These are phyloP conservation scores for Amia ocellicauda DNA, from an alignment of 2,113 vertebrate genomes.

Conservation along the genomic window DNA sequence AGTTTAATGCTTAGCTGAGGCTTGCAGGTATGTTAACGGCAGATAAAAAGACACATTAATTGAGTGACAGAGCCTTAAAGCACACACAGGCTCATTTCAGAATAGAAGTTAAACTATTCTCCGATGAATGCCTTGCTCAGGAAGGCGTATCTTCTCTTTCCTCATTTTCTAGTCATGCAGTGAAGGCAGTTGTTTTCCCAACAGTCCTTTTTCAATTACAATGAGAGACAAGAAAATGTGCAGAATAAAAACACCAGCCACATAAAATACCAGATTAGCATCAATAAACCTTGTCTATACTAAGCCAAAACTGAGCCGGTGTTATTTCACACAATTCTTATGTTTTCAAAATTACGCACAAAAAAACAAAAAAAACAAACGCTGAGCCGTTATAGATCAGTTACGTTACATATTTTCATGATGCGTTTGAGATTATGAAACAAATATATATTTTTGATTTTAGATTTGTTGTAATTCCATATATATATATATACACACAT, in stretches of 20 bases:
- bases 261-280: conserved; percentile 25
- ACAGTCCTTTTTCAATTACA: conserved; percentile 11
- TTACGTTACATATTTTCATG: no score
- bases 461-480: no score
- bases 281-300: neutral
- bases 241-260: no score
- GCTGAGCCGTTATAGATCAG: no score
- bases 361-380: no score
- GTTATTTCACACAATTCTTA: no score
- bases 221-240: conserved; percentile 2
- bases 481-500: no score
- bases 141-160: neutral
- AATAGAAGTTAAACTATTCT: neutral
- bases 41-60: conserved; percentile 54
- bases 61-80: conserved; percentile 41
- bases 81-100: neutral
- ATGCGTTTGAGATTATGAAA: no score
- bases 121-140: neutral
- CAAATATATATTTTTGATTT: no score
- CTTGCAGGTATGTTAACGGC: conserved; percentile 49
- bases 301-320: no score
- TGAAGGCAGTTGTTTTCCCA: neutral
- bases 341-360: no score
- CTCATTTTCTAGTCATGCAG: conserved; percentile 6
- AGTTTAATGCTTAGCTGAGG: conserved; percentile 46